Evolutionary conservation across 2,113 vertebrate genomes (phyloP).

Genomic region (Nannospalax galili): DNA sequence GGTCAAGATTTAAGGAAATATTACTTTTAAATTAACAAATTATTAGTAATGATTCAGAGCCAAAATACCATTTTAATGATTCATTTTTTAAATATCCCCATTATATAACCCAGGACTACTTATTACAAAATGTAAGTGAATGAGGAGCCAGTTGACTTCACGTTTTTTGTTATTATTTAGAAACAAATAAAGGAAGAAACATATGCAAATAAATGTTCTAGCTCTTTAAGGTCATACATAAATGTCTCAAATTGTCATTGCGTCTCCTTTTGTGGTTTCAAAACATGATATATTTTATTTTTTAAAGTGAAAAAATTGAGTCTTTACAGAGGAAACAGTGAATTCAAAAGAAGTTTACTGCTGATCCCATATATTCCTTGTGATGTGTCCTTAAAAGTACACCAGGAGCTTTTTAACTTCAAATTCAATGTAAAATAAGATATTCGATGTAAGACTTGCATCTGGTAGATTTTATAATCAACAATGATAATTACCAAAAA

Average conservation of each 20-base stretch:
- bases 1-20: background rate
- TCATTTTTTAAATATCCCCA: background rate
- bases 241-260: background rate
- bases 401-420: background rate
- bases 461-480: background rate
- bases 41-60: background rate
- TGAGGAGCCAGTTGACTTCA: background rate
- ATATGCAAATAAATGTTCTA: background rate
- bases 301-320: background rate
- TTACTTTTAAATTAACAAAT: background rate
- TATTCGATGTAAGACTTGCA: background rate
- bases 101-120: background rate
- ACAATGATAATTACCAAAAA: constrained; percentile 24
- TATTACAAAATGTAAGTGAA: background rate
- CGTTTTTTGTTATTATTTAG: background rate
- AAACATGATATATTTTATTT: background rate
- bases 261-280: background rate
- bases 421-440: background rate
- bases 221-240: background rate
- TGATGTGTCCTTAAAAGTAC: background rate
- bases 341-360: background rate
- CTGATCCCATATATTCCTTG: background rate
- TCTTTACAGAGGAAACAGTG: background rate
- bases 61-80: background rate
- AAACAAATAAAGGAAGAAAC: background rate